Base-by-base conservation (phyloP, 2,113 vertebrate species). In the Equus przewalskii region DNA sequence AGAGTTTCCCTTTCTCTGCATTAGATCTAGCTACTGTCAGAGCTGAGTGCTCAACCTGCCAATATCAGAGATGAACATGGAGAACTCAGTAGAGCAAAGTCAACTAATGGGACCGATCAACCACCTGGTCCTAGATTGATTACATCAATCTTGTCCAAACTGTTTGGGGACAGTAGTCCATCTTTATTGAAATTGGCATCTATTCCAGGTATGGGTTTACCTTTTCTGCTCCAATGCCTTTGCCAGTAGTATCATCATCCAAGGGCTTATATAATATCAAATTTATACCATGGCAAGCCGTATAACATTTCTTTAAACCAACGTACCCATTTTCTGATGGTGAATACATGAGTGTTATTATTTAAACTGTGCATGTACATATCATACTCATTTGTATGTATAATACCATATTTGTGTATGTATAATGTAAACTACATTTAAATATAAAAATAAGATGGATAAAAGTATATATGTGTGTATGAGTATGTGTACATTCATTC, bases 371-470 rank as follows among this genome's bases (percentile, higher is more conserved):
- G 11, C 3, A 60, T 6, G 44, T 12, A 19, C 24, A 60, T 58
- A 13, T 46, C 7, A 7, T 81, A 46, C 13, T 70, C 56, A 79
- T 84, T 83, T 92, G 15, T 58, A 70, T 41, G 7, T 46, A 33
- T 83, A 78, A 65, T 54, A 21, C 21, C 21, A 80, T 89, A 73
- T 86, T 62, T 78, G 10, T 54, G 6, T 41, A 49, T 65, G 41
- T 28, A 28, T 30, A 64, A 18, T 54, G 44, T 83, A 80, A 3
- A 95, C 28, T 33, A 62, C 5, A 60, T 56, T 85, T 94, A 14
- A 41, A 26, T 65, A 76, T 70, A 81, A 88, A 82, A 94, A 91
- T 46, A 82, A 92, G 24, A 60, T 79, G 6, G 18, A 67, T 94
- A 72, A 92, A 73, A 70, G 6, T 62, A 41, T 62, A 26, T 65